Evolutionary conservation across 2,113 vertebrate genomes (phyloP), one percentile per base, ranked within the genome.

Genomic region (Gymnobelideus leadbeateri): DNA sequence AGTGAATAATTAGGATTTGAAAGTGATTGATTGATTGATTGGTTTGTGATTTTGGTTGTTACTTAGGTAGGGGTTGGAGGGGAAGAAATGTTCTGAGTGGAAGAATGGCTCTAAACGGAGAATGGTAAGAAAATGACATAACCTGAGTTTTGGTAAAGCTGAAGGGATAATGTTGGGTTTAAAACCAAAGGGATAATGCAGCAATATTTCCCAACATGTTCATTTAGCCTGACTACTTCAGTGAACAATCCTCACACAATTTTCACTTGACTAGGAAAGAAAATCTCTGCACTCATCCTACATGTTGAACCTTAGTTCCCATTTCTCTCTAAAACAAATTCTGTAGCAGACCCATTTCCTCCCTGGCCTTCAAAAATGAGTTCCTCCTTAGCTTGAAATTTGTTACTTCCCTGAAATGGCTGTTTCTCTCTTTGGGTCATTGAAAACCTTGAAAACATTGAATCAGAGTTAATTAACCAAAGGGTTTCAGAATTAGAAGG

Each of bases 81-180:
- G 51, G 16, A 77, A 93, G 43, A 37, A 52, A 24, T 28, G 23
- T 55, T 89, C 49, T 21, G 28, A 46, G 43, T 49, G 0, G 21
- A 25, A 90, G 89, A 24, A 0, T 46, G 54, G 51, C 25, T 46
- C 43, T 94, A 25, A 46, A 93, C 57, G 92, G 2, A 26, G 28
- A 31, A 49, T 55, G 46, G 61, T 2, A 0, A 0, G 46, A 54
- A 0, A 0, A 91, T 0, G 0, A 61, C 0, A 31, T 37, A 37
- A 43, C 84, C 16, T 6, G 37, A 12, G 90, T 25, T 51, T 89
- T n/a, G 49, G 92, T 21, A 16, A 94, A 95, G 95, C 25, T 24
- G 50, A 50, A 28, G 92, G 47, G 0, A 94, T 84, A 21, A 91
- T 51, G 46, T 49, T 89, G 49, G 52, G 92, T 14, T 11, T 11